Evolutionary conservation across 2,797 vertebrate species (phyloP), one percentile per base, ranked within the genome.

Genomic region (Cephalopachus bancanus): DNA sequence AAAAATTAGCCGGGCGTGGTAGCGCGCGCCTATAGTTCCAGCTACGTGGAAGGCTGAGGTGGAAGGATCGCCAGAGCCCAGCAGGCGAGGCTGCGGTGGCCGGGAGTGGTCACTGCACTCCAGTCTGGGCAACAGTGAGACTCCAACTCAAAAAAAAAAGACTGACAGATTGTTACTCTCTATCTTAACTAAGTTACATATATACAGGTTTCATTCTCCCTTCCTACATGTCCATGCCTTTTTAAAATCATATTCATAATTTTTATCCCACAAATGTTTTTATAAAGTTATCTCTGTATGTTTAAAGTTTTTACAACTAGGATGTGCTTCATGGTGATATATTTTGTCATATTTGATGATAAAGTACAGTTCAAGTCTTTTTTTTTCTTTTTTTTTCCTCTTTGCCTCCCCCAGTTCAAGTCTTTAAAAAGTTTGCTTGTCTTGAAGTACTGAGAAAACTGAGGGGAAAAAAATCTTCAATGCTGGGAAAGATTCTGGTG

Each of bases 381-480:
- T 44, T 44, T 44, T 44, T 44, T 44, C 5, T 44, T 44, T 44
- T 44, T 44, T 44, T 44, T 44, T 3, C 4, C 44, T 44, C 44
- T 7, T 44, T 44, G 44, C 44, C 44, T 44, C 44, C 44, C 44
- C 83, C 24, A 90, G 15, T 72, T 93, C 16, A n/a, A 19, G 30
- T 72, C 26, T 88, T 85, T 89, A 28, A 59, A 95, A 90, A 75
- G 49, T n/a, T n/a, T 55, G 37, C 37, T 80, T 81, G 20, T 57
- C 33, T 83, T 89, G 11, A 79, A 92, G 11, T 84, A 80, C 17
- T 93, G 62, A 83, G 49, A 92, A 5, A 24, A 95, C 60, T 64
- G 84, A 44, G 33, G 78, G 30, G 51, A 22, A 59, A 64, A 93
- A 49, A 93, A 75, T 91, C 19, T 59, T 51, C 93, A 85, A 78